Evolutionary conservation across 2,113 vertebrate genomes (phyloP).

Genomic region (Chionis minor): DNA sequence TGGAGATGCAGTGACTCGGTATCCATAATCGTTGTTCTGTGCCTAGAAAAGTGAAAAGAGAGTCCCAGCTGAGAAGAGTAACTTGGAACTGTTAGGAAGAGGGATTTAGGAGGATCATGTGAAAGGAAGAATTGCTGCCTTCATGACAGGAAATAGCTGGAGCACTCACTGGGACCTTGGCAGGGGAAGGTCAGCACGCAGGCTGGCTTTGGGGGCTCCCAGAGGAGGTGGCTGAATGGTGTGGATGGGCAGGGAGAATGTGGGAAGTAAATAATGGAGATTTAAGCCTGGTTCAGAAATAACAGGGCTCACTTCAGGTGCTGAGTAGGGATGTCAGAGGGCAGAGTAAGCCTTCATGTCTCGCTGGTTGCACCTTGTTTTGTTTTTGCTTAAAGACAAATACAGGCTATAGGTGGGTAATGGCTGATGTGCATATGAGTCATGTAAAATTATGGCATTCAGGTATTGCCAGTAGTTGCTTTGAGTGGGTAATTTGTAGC

Average conservation of each 20-base stretch:
- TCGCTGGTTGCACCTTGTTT: neutral
- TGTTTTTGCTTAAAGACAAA: neutral
- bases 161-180: neutral
- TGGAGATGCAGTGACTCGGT: neutral
- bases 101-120: conserved; percentile 8
- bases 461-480: neutral
- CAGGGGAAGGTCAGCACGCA: neutral
- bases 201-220: neutral
- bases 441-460: neutral
- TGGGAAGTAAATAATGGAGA: neutral
- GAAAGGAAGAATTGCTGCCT: neutral
- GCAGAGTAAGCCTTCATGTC: neutral
- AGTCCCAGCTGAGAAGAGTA: neutral
- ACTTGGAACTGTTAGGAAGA: neutral
- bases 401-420: neutral
- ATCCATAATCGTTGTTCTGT: neutral
- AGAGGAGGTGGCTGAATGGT: neutral
- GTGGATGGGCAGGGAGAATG: fast-evolving
- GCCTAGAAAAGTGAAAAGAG: neutral
- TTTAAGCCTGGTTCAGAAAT: neutral
- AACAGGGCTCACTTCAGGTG: neutral
- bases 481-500: neutral
- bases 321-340: neutral
- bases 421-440: neutral
- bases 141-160: conserved; percentile 28